A percentile compares a stretch with the other conserved stretches of the same genome.
Conservation (phyloP, 2,113 vertebrate species). For the Cyanoramphus novaezelandiae region DNA sequence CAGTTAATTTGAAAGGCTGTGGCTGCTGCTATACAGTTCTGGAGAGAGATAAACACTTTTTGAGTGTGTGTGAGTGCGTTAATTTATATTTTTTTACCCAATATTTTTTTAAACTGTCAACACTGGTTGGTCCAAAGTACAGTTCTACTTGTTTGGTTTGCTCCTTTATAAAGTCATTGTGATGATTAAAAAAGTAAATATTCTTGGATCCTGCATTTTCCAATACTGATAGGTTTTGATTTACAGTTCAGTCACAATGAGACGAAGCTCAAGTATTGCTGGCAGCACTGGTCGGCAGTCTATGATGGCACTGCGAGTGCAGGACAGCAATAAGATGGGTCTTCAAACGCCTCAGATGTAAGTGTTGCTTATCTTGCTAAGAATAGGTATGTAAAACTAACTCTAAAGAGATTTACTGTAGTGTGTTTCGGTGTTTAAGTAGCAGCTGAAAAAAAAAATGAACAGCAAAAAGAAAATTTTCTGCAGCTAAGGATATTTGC, state of each 20-base stretch:
- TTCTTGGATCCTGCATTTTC: not conserved
- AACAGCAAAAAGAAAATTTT: not conserved
- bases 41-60: not conserved
- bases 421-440: not conserved
- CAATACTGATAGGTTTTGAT: not conserved
- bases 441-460: not conserved
- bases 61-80: not conserved
- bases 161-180: not conserved
- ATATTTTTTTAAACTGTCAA: not conserved
- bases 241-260: slow-evolving; percentile 63
- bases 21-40: not conserved
- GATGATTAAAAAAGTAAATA: not conserved
- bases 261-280: slow-evolving; percentile 73
- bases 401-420: not conserved
- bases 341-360: slow-evolving; percentile 89
- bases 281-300: slow-evolving; percentile 77
- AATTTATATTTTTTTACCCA: not conserved
- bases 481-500: not conserved
- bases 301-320: slow-evolving; percentile 84
- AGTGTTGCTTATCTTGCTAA: not conserved
- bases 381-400: not conserved
- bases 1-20: not conserved
- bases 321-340: slow-evolving; percentile 84
- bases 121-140: not conserved
- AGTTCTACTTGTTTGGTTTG: not conserved